Percentiles rank a stretch among this genome's conserved stretches.
These are phyloP conservation scores for Drosophila merina DNA, from an alignment of 2,888 invertebrate genomes.

Conservation along the genomic window DNA sequence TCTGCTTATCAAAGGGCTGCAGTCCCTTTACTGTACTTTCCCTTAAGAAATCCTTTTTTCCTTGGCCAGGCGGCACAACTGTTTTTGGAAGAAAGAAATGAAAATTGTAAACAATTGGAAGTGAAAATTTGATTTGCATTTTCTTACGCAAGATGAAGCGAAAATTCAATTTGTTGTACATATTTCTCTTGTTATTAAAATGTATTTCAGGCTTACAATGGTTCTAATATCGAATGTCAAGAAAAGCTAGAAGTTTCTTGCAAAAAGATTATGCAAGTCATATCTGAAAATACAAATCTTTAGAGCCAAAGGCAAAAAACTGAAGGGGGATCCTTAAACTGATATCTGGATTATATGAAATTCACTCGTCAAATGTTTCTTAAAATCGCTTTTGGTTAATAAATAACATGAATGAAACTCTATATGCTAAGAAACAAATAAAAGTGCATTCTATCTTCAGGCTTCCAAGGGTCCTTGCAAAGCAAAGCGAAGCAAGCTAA, in stretches of 20 bases:
- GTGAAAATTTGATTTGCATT: constrained; percentile 69
- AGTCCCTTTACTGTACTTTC: constrained; percentile 26
- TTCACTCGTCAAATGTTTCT: neutral
- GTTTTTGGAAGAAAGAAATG: constrained; percentile 48
- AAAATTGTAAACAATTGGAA: constrained; percentile 52
- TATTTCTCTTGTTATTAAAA: too few relatives aligned
- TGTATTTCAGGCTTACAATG: too few relatives aligned
- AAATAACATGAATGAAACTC: neutral
- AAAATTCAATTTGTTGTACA: constrained; percentile 46
- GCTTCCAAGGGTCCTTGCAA: constrained; percentile 16
- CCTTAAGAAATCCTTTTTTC: neutral
- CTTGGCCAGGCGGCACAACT: constrained; percentile 8
- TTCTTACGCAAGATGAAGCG: constrained; percentile 50
- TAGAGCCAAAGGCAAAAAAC: neutral
- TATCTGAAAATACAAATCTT: neutral
- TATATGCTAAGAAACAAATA: neutral
- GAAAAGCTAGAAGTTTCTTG: neutral
- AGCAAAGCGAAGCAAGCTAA: constrained; percentile 27
- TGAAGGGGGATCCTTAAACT: neutral
- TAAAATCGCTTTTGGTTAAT: neutral
- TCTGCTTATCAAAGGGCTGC: constrained; percentile 65
- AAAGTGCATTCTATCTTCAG: constrained; percentile 6
- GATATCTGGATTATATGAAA: neutral
- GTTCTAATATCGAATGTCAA: too few relatives aligned
- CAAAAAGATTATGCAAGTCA: neutral